These are phyloP conservation scores for Oenanthe oenanthe DNA, from an alignment of 2,113 vertebrate genomes.

Conservation along the genomic window DNA sequence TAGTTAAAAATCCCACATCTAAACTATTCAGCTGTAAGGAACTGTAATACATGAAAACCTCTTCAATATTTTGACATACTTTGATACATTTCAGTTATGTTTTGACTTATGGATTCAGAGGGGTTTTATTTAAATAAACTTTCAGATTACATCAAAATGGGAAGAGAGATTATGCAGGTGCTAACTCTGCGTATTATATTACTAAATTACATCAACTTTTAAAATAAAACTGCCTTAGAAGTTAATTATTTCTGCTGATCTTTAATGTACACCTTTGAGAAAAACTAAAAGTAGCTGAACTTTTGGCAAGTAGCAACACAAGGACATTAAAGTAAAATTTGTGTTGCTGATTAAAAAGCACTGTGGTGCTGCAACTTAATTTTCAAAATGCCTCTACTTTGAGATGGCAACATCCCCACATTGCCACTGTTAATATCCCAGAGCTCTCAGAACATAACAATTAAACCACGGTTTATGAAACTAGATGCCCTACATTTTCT, in stretches of 20 bases:
- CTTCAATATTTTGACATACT: not conserved
- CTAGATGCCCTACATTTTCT: not conserved
- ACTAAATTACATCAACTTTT: not conserved
- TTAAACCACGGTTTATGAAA: not conserved
- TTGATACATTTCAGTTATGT: not conserved
- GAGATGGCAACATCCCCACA: not conserved
- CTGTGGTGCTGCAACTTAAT: not conserved
- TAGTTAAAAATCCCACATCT: not conserved
- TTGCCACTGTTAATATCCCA: not conserved
- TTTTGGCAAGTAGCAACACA: not conserved
- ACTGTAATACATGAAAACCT: not conserved
- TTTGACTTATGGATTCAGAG: not conserved
- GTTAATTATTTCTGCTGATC: not conserved
- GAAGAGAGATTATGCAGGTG: slow-evolving; percentile 13
- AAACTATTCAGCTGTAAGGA: not conserved
- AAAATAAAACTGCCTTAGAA: not conserved
- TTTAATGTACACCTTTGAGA: not conserved
- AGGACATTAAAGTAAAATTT: not conserved
- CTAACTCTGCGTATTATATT: not conserved
- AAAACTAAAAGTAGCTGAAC: not conserved
- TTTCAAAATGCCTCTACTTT: not conserved
- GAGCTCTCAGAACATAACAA: not conserved
- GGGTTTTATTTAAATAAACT: slow-evolving; percentile 30
- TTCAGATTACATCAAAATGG: slow-evolving; percentile 9
- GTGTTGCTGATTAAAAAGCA: not conserved